Base-by-base conservation (phyloP, 92 coral and sea anemone genomes). In the Parazoanthus atlanticus region DNA sequence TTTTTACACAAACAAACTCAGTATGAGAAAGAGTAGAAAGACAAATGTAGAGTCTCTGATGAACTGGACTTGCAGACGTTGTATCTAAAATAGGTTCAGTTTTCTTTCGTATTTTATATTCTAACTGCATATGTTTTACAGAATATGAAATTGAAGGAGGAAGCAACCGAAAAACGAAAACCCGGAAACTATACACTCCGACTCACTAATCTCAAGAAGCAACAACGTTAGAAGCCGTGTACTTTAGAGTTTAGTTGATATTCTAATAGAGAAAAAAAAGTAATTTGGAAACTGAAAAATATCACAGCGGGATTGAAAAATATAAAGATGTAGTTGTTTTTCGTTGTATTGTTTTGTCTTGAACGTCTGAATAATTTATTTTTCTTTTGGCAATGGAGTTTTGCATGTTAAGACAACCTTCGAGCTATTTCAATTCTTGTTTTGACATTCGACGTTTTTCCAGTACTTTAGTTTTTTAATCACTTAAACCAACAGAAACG, bases 1-100 rank as follows among this genome's bases (percentile, higher is more conserved):
- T 65, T 65, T 58, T 40, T 43, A 56, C 76, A 65, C 86, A 82
- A 82, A 29, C 19, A 58, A 81, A 34, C 28, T 64, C 32, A 34
- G 52, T 58, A 17, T n/a, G 54, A 66, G 70, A 66, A 65, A 15
- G 11, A 12, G 47, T 28, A 66, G 70, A 82, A 65, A 11, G 30
- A 12, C 73, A 56, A 81, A 32, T 34, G 86, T 77, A 40, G 31
- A 81, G 33, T 5, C 71, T 80, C 19, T 61, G 11, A 80, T 52
- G 28, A 80, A 80, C 71, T 58, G 26, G 26, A 17, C 72, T 34
- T 19, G 41, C 4, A 23, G 69, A 61, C 21, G 1, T 3, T 52
- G 58, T 52, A 8, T 46, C 12, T 46, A 43, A 43, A 11, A 46
- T 52, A 52, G 19, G 19, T 52, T 15, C 2, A 15, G 2, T 12